Evolutionary conservation across 1,140 invertebrate genomes (phyloP).

Genomic region (Zaprionus vittiger): DNA sequence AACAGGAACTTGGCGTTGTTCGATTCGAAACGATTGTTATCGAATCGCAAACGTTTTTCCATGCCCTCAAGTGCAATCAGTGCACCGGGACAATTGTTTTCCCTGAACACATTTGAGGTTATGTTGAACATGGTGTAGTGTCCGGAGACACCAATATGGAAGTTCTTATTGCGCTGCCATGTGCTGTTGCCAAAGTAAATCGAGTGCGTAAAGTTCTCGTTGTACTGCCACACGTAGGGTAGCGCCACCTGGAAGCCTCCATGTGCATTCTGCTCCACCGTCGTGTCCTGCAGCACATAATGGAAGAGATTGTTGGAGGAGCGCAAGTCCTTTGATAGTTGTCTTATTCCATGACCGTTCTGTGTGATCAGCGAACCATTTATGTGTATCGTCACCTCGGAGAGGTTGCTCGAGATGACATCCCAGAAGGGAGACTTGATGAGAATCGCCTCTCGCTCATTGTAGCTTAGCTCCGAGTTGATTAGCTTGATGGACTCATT

Average conservation of each 20-base stretch:
- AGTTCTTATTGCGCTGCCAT: constrained; percentile 93
- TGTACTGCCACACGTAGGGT: constrained; percentile 97
- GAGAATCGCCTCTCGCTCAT: constrained; percentile 91
- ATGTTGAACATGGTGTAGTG: constrained; percentile 95
- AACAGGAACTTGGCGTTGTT: constrained; percentile 95
- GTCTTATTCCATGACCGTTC: constrained; percentile 93
- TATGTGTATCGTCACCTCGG: constrained; percentile 93
- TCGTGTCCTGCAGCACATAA: constrained; percentile 95
- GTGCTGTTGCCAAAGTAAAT: constrained; percentile 94
- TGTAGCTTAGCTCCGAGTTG: constrained; percentile 92
- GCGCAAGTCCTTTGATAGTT: constrained; percentile 94
- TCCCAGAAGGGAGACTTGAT: constrained; percentile 94
- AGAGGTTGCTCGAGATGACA: constrained; percentile 91
- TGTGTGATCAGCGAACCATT: constrained; percentile 93
- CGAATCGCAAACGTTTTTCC: constrained; percentile 97
- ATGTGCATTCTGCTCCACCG: constrained; percentile 92
- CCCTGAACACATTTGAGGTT: constrained; percentile 92
- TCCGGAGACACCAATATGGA: constrained; percentile 93
- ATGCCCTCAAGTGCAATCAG: constrained; percentile 95
- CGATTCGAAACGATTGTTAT: constrained; percentile 90
- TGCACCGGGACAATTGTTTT: constrained; percentile 93
- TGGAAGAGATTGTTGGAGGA: constrained; percentile 97
- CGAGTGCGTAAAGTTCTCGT: constrained; percentile 96
- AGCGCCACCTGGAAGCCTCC: constrained; percentile 94
- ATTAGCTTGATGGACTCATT: constrained; percentile 94